These are phyloP conservation scores for Callithrix jacchus DNA, from an alignment of 2,113 vertebrate species.

Conservation along the genomic window DNA sequence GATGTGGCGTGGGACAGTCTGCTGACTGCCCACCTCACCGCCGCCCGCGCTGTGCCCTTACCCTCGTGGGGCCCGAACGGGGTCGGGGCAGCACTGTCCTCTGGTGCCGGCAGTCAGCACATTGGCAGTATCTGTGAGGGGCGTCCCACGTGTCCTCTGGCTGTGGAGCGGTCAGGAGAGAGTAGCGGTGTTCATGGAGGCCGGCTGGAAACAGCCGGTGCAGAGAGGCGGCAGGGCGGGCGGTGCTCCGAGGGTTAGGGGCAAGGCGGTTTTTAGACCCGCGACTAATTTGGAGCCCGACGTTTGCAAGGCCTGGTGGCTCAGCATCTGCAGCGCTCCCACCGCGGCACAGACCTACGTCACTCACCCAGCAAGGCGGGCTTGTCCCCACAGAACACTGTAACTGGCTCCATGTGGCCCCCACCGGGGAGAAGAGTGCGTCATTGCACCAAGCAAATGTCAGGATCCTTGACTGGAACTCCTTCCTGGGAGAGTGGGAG, in stretches of 20 bases:
- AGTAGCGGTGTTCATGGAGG: background rate
- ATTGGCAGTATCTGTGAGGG: background rate
- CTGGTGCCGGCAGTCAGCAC: background rate
- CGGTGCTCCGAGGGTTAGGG: no score
- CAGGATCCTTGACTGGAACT: background rate
- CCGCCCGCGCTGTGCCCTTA: background rate
- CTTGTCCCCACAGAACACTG: background rate
- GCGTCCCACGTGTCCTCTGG: no score
- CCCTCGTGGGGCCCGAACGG: background rate
- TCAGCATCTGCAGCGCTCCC: background rate
- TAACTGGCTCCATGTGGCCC: background rate
- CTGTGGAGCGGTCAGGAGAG: background rate
- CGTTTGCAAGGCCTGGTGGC: background rate
- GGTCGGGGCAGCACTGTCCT: background rate
- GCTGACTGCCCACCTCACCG: background rate
- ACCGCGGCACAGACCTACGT: no score
- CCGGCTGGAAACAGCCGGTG: background rate
- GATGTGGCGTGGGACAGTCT: rapidly evolving
- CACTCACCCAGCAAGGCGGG: background rate
- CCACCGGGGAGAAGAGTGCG: background rate
- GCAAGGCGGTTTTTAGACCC: background rate
- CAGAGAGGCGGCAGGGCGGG: background rate
- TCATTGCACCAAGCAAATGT: background rate
- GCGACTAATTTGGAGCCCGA: background rate
- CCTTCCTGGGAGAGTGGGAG: background rate